phyloP scores from a whole-genome alignment of 2,888 invertebrate species.

The Flexamia atlantica region DNA sequence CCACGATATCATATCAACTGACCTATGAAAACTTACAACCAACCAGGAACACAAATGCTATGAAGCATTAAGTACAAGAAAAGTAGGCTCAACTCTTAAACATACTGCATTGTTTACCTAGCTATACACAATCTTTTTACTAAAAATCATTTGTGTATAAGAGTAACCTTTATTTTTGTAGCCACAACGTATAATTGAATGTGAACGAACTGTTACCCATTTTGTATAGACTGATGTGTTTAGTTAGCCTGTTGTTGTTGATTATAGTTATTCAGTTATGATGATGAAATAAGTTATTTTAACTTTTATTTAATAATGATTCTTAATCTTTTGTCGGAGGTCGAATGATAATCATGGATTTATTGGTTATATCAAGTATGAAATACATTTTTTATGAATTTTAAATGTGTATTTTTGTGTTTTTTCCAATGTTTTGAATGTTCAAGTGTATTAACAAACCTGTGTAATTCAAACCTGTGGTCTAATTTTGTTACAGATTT shows the following conservation, averaged over 20 bases:
- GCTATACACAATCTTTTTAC: not conserved
- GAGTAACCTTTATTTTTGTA: constrained; percentile 23
- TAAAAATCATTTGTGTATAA: not conserved
- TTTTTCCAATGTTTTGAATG: too few species aligned
- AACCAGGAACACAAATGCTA: too few species aligned
- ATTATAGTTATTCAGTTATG: constrained; percentile 1
- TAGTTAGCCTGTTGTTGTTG: constrained; percentile 4
- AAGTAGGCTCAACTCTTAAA: constrained; percentile 16
- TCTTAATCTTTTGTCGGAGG: not conserved
- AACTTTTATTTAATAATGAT: not conserved
- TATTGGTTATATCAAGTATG: not conserved
- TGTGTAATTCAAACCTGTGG: too few species aligned
- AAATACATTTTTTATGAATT: constrained; percentile 30
- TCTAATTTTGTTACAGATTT: too few species aligned
- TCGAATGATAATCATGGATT: not conserved
- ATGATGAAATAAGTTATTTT: constrained; percentile 14
- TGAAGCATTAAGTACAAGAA: constrained; percentile 2
- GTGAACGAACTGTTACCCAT: constrained; percentile 13
- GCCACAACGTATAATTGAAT: constrained; percentile 13
- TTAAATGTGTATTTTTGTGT: not conserved
- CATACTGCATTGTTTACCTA: not conserved
- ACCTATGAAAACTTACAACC: too few species aligned
- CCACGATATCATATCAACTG: too few species aligned
- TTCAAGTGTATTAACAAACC: too few species aligned
- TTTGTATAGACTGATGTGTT: constrained; percentile 23